These are phyloP conservation scores for Phaonia tiefii DNA, from an alignment of 2,888 invertebrate genomes.

Conservation along the genomic window DNA sequence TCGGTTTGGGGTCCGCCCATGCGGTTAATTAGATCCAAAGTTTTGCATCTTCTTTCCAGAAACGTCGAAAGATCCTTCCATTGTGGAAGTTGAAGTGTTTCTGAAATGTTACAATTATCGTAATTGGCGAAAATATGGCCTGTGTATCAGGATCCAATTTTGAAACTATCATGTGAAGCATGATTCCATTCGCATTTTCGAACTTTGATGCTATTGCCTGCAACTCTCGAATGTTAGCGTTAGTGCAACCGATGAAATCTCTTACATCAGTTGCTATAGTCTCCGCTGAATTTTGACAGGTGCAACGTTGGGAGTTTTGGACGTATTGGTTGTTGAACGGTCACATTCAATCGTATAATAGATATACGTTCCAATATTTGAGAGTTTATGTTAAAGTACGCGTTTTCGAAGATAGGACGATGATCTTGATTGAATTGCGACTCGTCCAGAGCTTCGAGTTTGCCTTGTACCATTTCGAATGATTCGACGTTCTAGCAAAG, in stretches of 20 bases:
- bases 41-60: slow-evolving; percentile 34
- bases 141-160: no score
- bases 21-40: slow-evolving; percentile 14
- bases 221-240: no score
- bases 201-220: no score
- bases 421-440: slow-evolving; percentile 16
- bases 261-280: slow-evolving; percentile 52
- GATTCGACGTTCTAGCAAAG: slow-evolving; percentile 28
- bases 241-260: no score
- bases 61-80: slow-evolving; percentile 27
- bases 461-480: slow-evolving; percentile 19
- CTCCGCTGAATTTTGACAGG: slow-evolving; percentile 54
- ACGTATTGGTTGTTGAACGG: slow-evolving; percentile 5
- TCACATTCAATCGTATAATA: not conserved
- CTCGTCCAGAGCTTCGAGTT: slow-evolving; percentile 34
- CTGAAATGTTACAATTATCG: not conserved
- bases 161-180: no score
- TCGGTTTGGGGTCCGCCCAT: not conserved
- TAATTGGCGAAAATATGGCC: no score
- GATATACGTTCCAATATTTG: slow-evolving; percentile 29
- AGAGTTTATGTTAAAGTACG: slow-evolving; percentile 34
- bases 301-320: slow-evolving; percentile 49
- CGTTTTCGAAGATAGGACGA: slow-evolving; percentile 12
- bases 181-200: no score
- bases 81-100: not conserved